Evolutionary conservation across 1,140 invertebrate genomes (phyloP).

Genomic region (Uloborus diversus): DNA sequence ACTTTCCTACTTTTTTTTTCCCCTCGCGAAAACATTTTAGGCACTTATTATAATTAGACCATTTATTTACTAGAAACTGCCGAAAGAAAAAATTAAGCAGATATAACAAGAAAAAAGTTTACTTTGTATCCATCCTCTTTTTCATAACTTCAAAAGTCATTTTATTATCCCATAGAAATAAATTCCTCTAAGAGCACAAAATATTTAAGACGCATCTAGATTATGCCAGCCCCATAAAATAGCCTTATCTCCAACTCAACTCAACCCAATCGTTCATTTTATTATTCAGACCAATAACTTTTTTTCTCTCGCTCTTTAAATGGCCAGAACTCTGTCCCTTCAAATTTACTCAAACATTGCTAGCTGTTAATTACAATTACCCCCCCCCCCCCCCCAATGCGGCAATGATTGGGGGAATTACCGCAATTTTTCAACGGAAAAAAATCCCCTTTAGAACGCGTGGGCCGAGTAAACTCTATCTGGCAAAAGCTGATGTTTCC

Average conservation of each 20-base stretch:
- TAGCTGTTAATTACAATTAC: constrained; percentile 56
- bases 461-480: constrained; percentile 21
- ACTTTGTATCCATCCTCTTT: no score
- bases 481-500: constrained; percentile 12
- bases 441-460: constrained; percentile 2
- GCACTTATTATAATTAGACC: no score
- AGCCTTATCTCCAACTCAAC: background rate
- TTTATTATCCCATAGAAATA: no score
- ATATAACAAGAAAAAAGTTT: no score
- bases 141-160: no score
- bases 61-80: no score
- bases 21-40: no score
- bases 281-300: background rate
- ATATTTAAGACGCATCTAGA: no score
- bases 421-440: constrained; percentile 36
- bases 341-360: constrained; percentile 6
- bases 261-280: background rate
- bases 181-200: no score
- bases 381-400: background rate
- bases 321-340: constrained; percentile 3
- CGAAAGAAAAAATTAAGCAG: no score
- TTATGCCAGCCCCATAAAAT: background rate
- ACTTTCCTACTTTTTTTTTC: no score
- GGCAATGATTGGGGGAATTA: constrained; percentile 48
- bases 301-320: background rate